Conservation (phyloP, 2,888 invertebrate genomes). For the Tridacna crocea region DNA sequence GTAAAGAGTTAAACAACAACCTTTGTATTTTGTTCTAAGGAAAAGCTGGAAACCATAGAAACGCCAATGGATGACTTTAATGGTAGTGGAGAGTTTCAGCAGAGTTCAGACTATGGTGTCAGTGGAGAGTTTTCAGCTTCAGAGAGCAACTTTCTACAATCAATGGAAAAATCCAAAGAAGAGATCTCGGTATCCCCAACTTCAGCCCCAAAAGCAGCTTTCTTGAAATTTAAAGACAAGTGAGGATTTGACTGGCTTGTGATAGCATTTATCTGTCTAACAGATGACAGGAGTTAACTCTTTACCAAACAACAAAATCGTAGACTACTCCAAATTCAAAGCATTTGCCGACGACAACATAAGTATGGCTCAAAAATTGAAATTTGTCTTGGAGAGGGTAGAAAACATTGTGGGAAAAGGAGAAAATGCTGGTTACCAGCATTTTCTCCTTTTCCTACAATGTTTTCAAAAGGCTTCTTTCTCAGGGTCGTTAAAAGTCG, state of each 20-base stretch:
- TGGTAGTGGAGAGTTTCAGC: slow-evolving; percentile 50
- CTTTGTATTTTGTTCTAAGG: no score
- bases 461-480: no score
- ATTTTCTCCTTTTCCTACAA: slow-evolving; percentile 10
- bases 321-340: no score
- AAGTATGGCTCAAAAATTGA: no score
- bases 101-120: slow-evolving; percentile 43
- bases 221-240: slow-evolving; percentile 46
- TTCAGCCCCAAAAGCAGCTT: slow-evolving; percentile 45
- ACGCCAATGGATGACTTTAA: slow-evolving; percentile 6
- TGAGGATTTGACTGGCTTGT: background rate
- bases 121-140: slow-evolving; percentile 53
- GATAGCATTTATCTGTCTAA: no score
- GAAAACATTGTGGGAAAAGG: background rate
- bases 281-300: no score
- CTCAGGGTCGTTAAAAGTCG: no score
- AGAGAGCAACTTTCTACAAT: slow-evolving; percentile 53
- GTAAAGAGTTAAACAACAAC: no score
- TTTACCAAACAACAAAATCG: no score
- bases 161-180: slow-evolving; percentile 51
- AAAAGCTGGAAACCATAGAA: background rate
- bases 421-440: background rate
- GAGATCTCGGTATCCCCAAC: slow-evolving; percentile 27
- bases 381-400: no score
- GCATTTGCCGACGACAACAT: no score